Evolutionary conservation across 2,888 invertebrate species (phyloP), one percentile per base, ranked within the genome.

Genomic region (Ceraclea dissimilis): DNA sequence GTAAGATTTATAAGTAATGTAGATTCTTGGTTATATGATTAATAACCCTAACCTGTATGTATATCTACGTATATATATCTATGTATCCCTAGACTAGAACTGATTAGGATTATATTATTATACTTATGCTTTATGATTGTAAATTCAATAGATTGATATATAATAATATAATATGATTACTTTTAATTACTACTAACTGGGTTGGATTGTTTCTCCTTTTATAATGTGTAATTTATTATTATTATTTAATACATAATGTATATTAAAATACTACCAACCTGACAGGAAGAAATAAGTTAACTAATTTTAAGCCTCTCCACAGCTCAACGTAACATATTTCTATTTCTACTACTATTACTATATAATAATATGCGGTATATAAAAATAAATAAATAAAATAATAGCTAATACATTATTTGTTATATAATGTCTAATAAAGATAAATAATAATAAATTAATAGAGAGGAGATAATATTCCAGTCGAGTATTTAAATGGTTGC

Each of bases 21-120:
- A 39, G 39, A 39, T 39, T 39, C 39, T 39, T 39, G 39, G 39
- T 39, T 39, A 39, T 39, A n/a, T 39, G 16, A 8, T 8, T 39
- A 8, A 8, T 39, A 13, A 8, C 4, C 16, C 39, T 39, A 39
- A n/a, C 13, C 13, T 39, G 13, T 39, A 13, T 39, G 16, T 16
- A 16, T 16, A 13, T 39, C 4, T 39, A 13, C 5, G 4, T 46
- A 46, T 46, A 46, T 18, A 19, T 46, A 46, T 16, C 57, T 62
- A 56, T 59, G 57, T 62, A 62, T 58, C 62, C 62, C 57, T 62
- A 62, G 62, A 62, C 54, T 62, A 62, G 62, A 62, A 62, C 62
- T 62, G 62, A 62, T 62, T 62, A 62, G 62, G 60, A 62, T 62
- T 58, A 59, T n/a, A 57, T 59, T 26, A 39, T 39, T 39, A 39